Conservation (phyloP, 2,888 invertebrate species). For the Drosophila multiciliata region DNA sequence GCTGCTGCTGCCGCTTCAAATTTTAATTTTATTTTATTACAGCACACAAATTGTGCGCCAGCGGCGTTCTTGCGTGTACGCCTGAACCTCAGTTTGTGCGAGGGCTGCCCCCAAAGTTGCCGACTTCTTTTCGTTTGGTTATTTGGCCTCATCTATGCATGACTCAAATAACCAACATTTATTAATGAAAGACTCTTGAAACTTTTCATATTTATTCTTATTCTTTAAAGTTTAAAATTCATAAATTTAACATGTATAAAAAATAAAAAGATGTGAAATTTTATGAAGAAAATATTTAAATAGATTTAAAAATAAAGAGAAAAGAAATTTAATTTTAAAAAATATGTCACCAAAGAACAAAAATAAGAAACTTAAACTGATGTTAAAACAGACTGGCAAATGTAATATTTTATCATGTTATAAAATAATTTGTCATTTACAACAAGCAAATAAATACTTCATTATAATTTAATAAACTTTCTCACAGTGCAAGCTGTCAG, state of each 20-base stretch:
- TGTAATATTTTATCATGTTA: not conserved
- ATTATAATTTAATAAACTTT: not conserved
- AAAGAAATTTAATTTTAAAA: not conserved
- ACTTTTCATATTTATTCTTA: not conserved
- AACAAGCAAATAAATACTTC: not conserved
- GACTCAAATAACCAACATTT: not conserved
- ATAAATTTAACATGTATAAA: not conserved
- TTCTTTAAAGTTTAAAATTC: not conserved
- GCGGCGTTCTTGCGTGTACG: slow-evolving; percentile 69
- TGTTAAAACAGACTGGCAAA: not conserved
- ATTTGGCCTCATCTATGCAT: not conserved
- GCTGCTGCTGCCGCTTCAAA: slow-evolving; percentile 63
- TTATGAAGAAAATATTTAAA: not conserved
- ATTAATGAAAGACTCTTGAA: not conserved
- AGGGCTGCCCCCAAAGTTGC: slow-evolving; percentile 8
- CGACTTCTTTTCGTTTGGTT: not conserved
- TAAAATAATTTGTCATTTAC: not conserved
- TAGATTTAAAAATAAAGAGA: not conserved
- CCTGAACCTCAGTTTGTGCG: slow-evolving; percentile 19
- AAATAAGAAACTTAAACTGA: not conserved
- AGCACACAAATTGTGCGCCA: slow-evolving; percentile 75
- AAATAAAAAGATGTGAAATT: not conserved
- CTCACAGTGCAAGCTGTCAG: not conserved
- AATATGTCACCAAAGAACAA: not conserved
- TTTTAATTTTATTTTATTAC: slow-evolving; percentile 80